These are phyloP conservation scores for Phengaris alcon DNA, from an alignment of 2,888 invertebrate genomes.

Conservation along the genomic window DNA sequence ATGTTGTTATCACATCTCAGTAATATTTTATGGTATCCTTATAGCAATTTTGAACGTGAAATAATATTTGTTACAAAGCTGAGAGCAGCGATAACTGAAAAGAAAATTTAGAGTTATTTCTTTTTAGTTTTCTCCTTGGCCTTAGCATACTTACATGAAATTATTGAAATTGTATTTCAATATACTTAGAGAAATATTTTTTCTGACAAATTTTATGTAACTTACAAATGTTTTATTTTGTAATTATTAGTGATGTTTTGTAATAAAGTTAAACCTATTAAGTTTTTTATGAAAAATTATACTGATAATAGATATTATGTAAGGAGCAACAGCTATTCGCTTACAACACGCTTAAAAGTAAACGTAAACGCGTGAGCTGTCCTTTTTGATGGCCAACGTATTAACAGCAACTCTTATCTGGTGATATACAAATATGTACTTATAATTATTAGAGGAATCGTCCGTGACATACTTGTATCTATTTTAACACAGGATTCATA, in stretches of 20 bases:
- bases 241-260: neutral
- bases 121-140: neutral
- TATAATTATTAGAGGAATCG: neutral
- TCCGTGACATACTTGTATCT: conserved; percentile 11
- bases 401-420: too few species aligned
- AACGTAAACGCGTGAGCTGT: too few species aligned
- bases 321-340: too few species aligned
- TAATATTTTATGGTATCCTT: neutral
- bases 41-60: neutral
- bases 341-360: too few species aligned
- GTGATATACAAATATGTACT: neutral
- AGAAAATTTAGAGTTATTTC: neutral
- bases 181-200: too few species aligned
- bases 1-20: neutral
- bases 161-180: neutral
- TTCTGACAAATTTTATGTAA: too few species aligned
- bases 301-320: too few species aligned
- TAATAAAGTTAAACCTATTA: too few species aligned
- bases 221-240: neutral
- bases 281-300: too few species aligned
- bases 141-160: neutral
- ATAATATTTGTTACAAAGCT: neutral
- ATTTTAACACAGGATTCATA: conserved; percentile 20
- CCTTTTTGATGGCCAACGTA: too few species aligned
- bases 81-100: too few species aligned